Conservation (phyloP, 2,113 vertebrate species). For the Ahaetulla prasina region DNA sequence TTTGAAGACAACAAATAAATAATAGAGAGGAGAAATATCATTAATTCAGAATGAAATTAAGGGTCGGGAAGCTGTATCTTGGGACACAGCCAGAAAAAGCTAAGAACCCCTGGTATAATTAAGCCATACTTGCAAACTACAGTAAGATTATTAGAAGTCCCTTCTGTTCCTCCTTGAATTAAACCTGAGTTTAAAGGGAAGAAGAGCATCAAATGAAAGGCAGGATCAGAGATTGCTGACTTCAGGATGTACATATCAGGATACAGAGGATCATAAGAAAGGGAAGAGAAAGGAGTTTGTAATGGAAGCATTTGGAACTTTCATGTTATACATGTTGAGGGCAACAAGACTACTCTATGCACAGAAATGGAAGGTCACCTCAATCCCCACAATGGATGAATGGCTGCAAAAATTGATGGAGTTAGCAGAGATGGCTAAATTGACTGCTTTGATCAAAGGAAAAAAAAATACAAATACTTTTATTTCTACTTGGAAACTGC, state of each 20-base stretch:
- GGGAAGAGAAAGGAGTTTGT: neutral
- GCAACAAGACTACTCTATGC: no score
- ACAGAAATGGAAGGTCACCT: no score
- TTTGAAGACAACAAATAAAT: neutral
- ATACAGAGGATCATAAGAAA: neutral
- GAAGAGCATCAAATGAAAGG: neutral
- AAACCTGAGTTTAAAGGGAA: neutral
- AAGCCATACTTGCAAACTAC: neutral
- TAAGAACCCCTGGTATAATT: neutral
- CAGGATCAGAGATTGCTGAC: neutral
- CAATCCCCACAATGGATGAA: no score
- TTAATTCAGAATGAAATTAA: neutral
- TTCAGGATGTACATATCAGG: neutral
- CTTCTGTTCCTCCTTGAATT: neutral
- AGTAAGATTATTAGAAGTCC: neutral
- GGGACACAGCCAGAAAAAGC: neutral
- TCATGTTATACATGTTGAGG: no score
- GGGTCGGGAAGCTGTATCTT: neutral
- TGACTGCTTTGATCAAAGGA: no score
- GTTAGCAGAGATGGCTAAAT: no score
- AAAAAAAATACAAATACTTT: no score
- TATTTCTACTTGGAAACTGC: no score
- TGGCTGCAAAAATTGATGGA: no score
- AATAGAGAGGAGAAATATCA: neutral
- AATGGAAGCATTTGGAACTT: neutral